A percentile compares a stretch with the other conserved stretches of the same genome.
These are phyloP conservation scores for Sapajus apella DNA, from an alignment of 2,113 vertebrate genomes.

Conservation along the genomic window DNA sequence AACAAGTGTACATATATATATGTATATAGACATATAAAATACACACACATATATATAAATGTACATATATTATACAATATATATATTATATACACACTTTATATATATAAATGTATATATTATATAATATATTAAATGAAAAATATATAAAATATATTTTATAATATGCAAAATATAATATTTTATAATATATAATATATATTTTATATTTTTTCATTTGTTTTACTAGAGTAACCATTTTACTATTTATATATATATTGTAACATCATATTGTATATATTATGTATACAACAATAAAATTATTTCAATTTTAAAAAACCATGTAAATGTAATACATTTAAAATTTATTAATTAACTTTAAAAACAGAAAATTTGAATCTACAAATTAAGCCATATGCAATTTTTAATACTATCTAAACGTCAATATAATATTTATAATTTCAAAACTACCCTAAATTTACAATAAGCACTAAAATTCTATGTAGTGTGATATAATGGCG, in stretches of 20 bases:
- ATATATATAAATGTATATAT: no score
- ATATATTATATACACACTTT: no score
- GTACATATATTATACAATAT: no score
- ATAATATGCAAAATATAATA: no score
- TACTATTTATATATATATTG: neutral
- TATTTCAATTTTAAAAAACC: neutral
- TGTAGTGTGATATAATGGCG: neutral
- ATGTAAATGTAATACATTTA: neutral
- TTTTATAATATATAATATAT: no score
- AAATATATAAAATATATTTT: no score
- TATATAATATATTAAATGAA: no score
- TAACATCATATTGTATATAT: neutral
- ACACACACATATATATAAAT: no score
- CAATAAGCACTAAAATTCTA: neutral
- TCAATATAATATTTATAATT: neutral
- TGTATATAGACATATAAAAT: no score
- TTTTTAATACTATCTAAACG: neutral
- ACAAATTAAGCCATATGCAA: neutral
- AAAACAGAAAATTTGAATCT: neutral
- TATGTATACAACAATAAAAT: neutral
- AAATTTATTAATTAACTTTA: neutral
- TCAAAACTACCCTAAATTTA: neutral
- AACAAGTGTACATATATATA: no score
- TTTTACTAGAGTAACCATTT: neutral
- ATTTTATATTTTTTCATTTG: no score